Base-by-base conservation (phyloP, 2,888 invertebrate species). In the Linyphia triangularis region DNA sequence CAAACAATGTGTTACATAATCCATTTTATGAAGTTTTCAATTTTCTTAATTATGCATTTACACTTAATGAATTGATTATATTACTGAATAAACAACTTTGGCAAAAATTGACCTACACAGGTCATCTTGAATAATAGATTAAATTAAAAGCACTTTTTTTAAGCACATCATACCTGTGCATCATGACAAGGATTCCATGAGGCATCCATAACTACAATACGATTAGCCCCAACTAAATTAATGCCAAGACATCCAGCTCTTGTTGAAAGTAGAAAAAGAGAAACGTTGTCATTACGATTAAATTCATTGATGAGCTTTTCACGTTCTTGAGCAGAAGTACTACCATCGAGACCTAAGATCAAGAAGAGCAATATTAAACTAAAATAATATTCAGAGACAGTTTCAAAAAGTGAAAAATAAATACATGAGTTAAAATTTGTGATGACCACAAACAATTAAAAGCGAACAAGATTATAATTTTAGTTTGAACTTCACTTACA, bases 181-280 rank as follows among this genome's bases (percentile, higher is more conserved):
- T 99, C 99, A 92, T 99, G 99, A 92, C 99, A 99, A 0, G 99
- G 99, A 94, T 99, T 99, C 99, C 99, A 99, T 57, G 98, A 98
- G 16, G 99, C 99, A 93, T 99, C 99, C 92, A 99, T 96, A 72
- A 99, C 98, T 61, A 99, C 96, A 5, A 99, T 99, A 40, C 99
- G 95, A 93, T 99, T 99, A 0, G 99, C 99, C 19, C 99, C 98
- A 24, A 98, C 97, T 90, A 99, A 94, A 94, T 99, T 99, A 90
- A 99, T 99, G 9, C 99, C 99, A 40, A 99, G 94, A 16, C 98
- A 98, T 0, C 99, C 99, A 51, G 99, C 99, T 91, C 98, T 95
- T 0, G 99, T 99, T 0, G 99, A 99, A 59, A 99, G 97, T 82
- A 99, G 94, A 93, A 99, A 99, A 90, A 99, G 93, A 92, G 97